Conservation (phyloP, 2,888 invertebrate species). For the Phaedon cochleariae region DNA sequence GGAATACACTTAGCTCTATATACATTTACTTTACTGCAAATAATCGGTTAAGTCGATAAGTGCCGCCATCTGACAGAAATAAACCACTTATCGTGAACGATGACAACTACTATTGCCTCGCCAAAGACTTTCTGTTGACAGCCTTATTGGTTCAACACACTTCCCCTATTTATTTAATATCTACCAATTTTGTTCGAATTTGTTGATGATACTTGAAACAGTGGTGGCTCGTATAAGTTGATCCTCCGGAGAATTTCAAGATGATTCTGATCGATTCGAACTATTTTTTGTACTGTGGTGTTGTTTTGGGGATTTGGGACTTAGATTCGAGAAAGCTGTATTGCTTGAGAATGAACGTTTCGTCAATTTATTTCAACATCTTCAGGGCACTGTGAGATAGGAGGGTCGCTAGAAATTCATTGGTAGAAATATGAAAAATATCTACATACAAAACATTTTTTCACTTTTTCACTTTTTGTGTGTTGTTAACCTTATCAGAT, state of each 20-base stretch:
- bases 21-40: conserved; percentile 22
- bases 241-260: neutral
- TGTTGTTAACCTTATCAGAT: too few species aligned
- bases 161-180: conserved; percentile 1
- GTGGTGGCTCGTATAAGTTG: neutral
- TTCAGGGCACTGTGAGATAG: too few species aligned
- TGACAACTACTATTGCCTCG: conserved; percentile 35
- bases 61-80: conserved; percentile 41
- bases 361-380: too few species aligned
- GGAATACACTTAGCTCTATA: conserved; percentile 15
- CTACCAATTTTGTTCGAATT: neutral
- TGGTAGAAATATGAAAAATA: too few species aligned
- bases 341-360: too few species aligned
- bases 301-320: too few species aligned
- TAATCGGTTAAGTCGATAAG: conserved; percentile 39
- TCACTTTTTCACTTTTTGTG: too few species aligned
- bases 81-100: conserved; percentile 44
- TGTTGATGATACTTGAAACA: neutral
- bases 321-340: too few species aligned
- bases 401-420: too few species aligned
- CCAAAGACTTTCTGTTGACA: conserved; percentile 14
- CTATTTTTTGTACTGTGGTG: too few species aligned
- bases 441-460: too few species aligned
- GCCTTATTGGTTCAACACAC: conserved; percentile 22
- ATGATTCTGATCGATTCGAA: too few species aligned